phyloP scores from a whole-genome alignment of 2,888 invertebrate genomes.

The Drosophila acutilabella region DNA sequence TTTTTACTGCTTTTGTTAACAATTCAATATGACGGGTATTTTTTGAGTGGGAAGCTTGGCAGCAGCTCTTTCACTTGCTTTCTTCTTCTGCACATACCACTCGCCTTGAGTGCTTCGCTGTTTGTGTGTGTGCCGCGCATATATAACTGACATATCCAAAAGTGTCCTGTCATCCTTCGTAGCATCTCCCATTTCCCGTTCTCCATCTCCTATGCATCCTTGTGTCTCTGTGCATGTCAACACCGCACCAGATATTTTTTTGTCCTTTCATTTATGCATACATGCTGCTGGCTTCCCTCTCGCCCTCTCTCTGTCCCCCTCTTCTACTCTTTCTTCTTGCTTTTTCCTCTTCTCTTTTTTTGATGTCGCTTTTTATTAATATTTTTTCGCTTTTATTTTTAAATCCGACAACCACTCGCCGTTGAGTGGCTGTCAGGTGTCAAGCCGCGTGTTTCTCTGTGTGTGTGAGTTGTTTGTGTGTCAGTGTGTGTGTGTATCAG shows the following conservation, averaged over 20 bases:
- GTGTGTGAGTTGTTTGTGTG: conserved; percentile 20
- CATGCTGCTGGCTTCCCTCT: conserved; percentile 48
- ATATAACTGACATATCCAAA: conserved; percentile 69
- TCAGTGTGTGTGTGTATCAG: neutral
- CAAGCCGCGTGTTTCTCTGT: conserved; percentile 53
- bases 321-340: conserved; percentile 3
- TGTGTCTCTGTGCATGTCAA: conserved; percentile 41
- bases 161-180: conserved; percentile 68
- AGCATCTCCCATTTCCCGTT: conserved; percentile 9
- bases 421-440: conserved; percentile 78
- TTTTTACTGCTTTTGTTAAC: neutral
- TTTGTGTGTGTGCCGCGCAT: conserved; percentile 19
- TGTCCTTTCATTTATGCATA: conserved; percentile 70
- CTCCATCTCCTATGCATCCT: conserved; percentile 2
- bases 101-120: conserved; percentile 14
- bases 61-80: neutral
- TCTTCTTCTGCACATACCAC: neutral
- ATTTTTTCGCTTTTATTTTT: conserved; percentile 55
- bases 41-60: neutral
- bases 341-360: conserved; percentile 17
- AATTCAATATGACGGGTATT: neutral
- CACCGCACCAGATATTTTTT: conserved; percentile 43
- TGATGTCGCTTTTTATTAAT: conserved; percentile 54
- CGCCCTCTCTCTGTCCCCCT: no score
- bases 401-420: conserved; percentile 76